phyloP scores from a whole-genome alignment of 2,888 invertebrate genomes.

The Cheilosia variabilis region DNA sequence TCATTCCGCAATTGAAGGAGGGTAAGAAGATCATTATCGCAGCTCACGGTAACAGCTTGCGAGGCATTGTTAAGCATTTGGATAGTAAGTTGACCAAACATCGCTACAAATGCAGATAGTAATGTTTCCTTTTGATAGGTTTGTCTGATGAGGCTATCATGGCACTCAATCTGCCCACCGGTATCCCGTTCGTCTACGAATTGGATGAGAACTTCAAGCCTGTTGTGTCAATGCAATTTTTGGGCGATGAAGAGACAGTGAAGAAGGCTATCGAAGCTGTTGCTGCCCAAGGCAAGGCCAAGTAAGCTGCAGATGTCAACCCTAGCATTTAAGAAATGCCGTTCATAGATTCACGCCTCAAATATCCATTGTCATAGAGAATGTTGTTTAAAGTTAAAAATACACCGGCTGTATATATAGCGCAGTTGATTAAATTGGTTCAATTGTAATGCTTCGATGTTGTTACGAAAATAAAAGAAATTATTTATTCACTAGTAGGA shows the following conservation, averaged over 20 bases:
- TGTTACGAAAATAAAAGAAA: conserved; percentile 50
- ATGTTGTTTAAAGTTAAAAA: conserved; percentile 11
- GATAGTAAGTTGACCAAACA: conserved; percentile 86
- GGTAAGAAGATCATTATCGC: conserved; percentile 93
- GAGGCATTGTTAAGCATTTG: conserved; percentile 95
- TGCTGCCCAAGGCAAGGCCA: conserved; percentile 89
- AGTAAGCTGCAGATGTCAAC: conserved; percentile 85
- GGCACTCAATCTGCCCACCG: conserved; percentile 91
- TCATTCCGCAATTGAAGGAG: conserved; percentile 89
- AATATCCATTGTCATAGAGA: conserved; percentile 26
- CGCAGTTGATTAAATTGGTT: conserved; percentile 43
- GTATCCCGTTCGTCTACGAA: conserved; percentile 92
- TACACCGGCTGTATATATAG: conserved; percentile 13
- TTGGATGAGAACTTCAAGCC: conserved; percentile 91
- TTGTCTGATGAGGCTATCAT: conserved; percentile 91
- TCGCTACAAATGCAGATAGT: neutral
- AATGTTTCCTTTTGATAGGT: conserved; percentile 83
- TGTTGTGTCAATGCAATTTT: conserved; percentile 90
- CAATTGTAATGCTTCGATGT: conserved; percentile 52
- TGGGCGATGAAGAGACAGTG: conserved; percentile 92
- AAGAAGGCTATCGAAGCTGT: conserved; percentile 92
- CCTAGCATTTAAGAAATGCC: conserved; percentile 53
- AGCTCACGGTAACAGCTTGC: conserved; percentile 94
- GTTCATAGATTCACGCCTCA: conserved; percentile 21
- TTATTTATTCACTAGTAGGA: conserved; percentile 59